Evolutionary conservation across 2,113 vertebrate species (phyloP), one percentile per base, ranked within the genome.

Genomic region (Sclerurus mexicanus): DNA sequence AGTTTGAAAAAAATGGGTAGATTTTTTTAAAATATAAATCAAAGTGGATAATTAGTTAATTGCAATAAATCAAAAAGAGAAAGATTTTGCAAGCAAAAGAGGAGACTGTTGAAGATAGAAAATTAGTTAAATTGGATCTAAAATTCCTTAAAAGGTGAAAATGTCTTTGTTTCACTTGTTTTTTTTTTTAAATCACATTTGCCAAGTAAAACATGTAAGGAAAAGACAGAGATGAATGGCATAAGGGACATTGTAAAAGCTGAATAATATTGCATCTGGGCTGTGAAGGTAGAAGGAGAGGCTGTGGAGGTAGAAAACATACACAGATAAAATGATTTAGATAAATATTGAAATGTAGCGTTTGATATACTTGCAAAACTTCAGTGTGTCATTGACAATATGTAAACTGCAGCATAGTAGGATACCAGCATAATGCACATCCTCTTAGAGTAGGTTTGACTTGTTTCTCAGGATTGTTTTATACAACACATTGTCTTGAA

Each of bases 391-490:
- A 44, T 49, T 85, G 58, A 18, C n/a, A 75, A 92, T 79, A 79
- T 42, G 14, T 63, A 82, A 91, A 90, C 39, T 77, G 22, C 50
- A 90, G 39, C 17, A 19, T 80, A 22, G 28, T 60, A n/a, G n/a
- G 31, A 50, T 27, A 39, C 24, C 44, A 79, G n/a, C n/a, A 49
- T 19, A 74, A 22, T 17, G 16, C 59, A 67, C 50, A 68, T 82
- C 75, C 47, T 83, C 37, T 85, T 67, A 31, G 14, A 93, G 27
- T 47, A 69, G 21, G 6, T 82, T 92, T 89, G 67, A 77, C 23
- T 89, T 85, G 44, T 33, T 92, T 93, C 81, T 95, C 71, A 91
- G 60, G 56, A 52, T 68, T 66, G 24, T 28, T 85, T 95, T 90
- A 56, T 84, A 33, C 11, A 83, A 40, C 37, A 81, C 19, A 59